These are phyloP conservation scores for Chrysopa pallens DNA, from an alignment of 1,140 invertebrate species.

Conservation along the genomic window DNA sequence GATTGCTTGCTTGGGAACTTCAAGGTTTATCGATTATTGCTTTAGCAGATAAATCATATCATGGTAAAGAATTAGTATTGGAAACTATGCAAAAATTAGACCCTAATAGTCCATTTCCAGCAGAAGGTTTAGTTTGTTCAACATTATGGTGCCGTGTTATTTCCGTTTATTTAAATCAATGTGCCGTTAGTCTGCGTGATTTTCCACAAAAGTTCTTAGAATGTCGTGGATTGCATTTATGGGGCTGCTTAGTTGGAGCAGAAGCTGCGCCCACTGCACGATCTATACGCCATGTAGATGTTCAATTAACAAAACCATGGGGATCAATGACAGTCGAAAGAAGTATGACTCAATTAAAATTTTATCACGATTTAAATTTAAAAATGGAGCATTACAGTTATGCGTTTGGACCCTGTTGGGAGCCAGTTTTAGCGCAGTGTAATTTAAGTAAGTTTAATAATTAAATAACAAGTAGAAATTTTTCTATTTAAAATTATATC, in stretches of 20 bases:
- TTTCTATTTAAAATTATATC: conserved; percentile 16
- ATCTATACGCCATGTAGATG: conserved; percentile 48
- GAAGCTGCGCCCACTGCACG: conserved; percentile 68
- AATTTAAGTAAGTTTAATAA: conserved; percentile 49
- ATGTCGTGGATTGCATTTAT: conserved; percentile 66
- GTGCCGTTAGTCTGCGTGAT: conserved; percentile 82
- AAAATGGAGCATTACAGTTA: conserved; percentile 75
- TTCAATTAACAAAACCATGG: conserved; percentile 60
- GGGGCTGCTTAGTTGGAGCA: conserved; percentile 77
- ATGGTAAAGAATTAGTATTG: conserved; percentile 64
- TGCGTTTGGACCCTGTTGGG: conserved; percentile 97
- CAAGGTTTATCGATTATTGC: conserved; percentile 24
- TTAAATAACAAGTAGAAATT: conserved; percentile 1
- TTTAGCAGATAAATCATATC: conserved; percentile 67
- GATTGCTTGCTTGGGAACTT: conserved; percentile 67
- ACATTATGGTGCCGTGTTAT: conserved; percentile 86
- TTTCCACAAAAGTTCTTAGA: conserved; percentile 85
- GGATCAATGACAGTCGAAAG: conserved; percentile 52
- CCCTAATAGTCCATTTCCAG: conserved; percentile 74
- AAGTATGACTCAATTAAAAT: conserved; percentile 88
- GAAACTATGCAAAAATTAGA: conserved; percentile 64
- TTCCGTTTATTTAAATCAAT: conserved; percentile 58
- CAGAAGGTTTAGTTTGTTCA: conserved; percentile 75
- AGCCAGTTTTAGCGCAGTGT: conserved; percentile 90
- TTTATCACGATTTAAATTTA: conserved; percentile 96